Percentiles rank a stretch among this genome's conserved stretches.
phyloP scores from a whole-genome alignment of 2,888 invertebrate genomes.

The Erebia palarica region DNA sequence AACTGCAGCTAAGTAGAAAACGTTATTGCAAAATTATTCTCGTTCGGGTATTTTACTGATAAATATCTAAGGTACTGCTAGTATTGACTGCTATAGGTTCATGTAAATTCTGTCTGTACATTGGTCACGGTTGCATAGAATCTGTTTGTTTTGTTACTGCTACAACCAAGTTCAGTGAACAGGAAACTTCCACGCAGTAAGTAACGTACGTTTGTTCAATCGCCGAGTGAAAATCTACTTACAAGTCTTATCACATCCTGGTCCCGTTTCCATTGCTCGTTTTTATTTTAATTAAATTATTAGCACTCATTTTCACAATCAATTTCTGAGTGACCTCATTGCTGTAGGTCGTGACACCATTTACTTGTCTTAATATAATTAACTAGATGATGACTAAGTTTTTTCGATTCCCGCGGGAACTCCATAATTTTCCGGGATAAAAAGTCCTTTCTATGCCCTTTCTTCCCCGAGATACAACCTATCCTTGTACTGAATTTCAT shows the following conservation, averaged over 20 bases:
- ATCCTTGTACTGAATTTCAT: too few relatives aligned
- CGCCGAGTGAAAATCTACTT: constrained; percentile 38
- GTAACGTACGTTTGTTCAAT: constrained; percentile 37
- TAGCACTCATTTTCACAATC: not conserved
- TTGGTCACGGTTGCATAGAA: constrained; percentile 61
- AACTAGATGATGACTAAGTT: too few relatives aligned
- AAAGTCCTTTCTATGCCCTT: too few relatives aligned
- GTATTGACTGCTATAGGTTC: constrained; percentile 17
- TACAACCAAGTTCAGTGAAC: constrained; percentile 49
- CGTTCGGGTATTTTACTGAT: not conserved
- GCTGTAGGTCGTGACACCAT: not conserved
- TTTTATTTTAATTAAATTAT: not conserved
- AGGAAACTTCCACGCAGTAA: constrained; percentile 35
- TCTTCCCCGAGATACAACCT: too few relatives aligned
- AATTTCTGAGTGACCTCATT: not conserved
- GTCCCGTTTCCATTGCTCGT: not conserved
- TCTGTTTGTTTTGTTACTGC: constrained; percentile 62
- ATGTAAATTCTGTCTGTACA: constrained; percentile 53
- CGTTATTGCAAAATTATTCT: not conserved
- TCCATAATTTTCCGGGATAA: too few relatives aligned
- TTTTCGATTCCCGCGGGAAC: too few relatives aligned
- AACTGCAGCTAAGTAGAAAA: too few relatives aligned
- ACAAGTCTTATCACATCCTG: constrained; percentile 37
- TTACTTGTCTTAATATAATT: too few relatives aligned
- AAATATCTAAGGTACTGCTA: constrained; percentile 11